These are phyloP conservation scores for Melanophora roralis DNA, from an alignment of 2,888 invertebrate species.

Conservation along the genomic window DNA sequence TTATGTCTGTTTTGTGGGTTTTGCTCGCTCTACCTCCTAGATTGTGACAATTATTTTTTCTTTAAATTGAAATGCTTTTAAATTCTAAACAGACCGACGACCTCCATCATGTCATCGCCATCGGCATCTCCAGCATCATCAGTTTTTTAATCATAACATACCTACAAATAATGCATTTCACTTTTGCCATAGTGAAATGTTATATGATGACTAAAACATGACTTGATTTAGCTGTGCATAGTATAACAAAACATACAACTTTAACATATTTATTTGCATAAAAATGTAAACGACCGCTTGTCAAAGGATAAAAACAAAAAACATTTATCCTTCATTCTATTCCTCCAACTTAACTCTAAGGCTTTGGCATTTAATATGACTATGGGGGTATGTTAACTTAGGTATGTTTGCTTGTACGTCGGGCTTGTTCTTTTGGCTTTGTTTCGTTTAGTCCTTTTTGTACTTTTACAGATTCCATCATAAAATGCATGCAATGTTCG, in stretches of 20 bases:
- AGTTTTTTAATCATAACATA: conserved; percentile 9
- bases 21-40: not conserved
- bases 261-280: conserved; percentile 46
- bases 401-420: not conserved
- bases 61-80: conserved; percentile 33
- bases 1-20: not conserved
- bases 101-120: conserved; percentile 25
- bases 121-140: not conserved
- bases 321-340: conserved; percentile 22
- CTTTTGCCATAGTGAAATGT: conserved; percentile 4
- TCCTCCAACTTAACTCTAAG: conserved; percentile 29
- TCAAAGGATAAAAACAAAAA: conserved; percentile 42
- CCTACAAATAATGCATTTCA: conserved; percentile 18
- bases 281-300: conserved; percentile 61
- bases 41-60: conserved; percentile 41
- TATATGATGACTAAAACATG: not conserved
- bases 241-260: conserved; percentile 3
- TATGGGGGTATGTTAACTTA: not conserved
- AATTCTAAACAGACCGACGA: conserved; percentile 28
- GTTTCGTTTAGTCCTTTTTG: conserved; percentile 9
- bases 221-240: conserved; percentile 1
- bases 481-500: conserved; percentile 53
- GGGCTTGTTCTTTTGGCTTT: conserved; percentile 3
- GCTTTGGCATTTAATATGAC: not conserved
- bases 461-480: not conserved